Evolutionary conservation across 1,140 invertebrate genomes (phyloP), one percentile per base, ranked within the genome.

Genomic region (Saccostrea glomerata): DNA sequence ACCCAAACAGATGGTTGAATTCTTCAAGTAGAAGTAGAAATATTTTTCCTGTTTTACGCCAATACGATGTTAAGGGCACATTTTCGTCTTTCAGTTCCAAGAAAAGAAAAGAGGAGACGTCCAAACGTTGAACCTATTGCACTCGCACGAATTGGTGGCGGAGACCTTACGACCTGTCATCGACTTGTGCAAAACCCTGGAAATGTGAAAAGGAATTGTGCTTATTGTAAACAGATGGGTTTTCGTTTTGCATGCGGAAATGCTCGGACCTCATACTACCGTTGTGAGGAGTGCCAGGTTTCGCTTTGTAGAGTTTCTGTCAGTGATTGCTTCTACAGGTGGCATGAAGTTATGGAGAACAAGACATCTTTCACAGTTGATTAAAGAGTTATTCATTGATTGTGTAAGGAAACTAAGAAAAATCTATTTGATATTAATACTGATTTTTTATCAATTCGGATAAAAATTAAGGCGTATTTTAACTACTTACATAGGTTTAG

Each of bases 281-380:
- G 86, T 63, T 89, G 89, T 82, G 86, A 85, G n/a, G 56, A 66
- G 13, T 89, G 89, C 30, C 47, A 89, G 54, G 70, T 87, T 15
- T 84, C 82, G 6, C 56, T 89, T 12, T 89, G 89, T 66, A 85
- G 89, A 66, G 70, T 85, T 54, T 83, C 77, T 17, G 84, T 85
- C 6, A 83, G 86, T n/a, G 86, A 89, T 55, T 89, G 89, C 70
- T 89, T 89, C 40, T 56, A 77, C 13, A 23, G 25, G 20, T 89
- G 82, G 40, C 89, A 89, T 30, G 47, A 63, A 36, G 30, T 30
- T 77, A 15, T 77, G 25, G 58, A 63, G 17, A 77, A 77, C 23
- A 77, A 30, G 6, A 15, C 70, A 25, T 25, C 70, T 13, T 30
- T 15, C 1, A 30, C 25, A 30, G 25, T 36, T 30, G 70, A 77